Evolutionary conservation across 2,888 invertebrate species (phyloP).

Genomic region (Thecocarcelia acutangulata): DNA sequence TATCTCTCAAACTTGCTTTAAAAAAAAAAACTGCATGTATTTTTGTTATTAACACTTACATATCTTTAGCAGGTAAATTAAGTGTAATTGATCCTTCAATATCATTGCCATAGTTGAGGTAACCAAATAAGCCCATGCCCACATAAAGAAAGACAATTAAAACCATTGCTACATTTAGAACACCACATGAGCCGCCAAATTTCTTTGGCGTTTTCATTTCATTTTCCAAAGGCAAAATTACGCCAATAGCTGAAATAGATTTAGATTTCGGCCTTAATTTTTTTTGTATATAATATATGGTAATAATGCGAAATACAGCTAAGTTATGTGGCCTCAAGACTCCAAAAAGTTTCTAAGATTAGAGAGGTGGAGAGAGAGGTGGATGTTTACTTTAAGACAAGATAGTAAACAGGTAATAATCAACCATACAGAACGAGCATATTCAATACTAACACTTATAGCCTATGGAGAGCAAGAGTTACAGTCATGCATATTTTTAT

Average conservation of each 20-base stretch:
- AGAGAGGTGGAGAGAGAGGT: no score
- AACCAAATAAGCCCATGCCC: constrained; percentile 95
- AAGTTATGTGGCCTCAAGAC: no score
- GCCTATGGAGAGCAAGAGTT: no score
- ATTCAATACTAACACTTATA: no score
- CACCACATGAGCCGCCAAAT: constrained; percentile 91
- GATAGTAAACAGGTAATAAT: no score
- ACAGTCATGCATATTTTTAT: no score
- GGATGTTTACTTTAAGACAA: no score
- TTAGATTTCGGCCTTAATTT: no score
- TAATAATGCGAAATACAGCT: no score
- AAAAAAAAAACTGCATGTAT: background rate
- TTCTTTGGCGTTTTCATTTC: constrained; percentile 94
- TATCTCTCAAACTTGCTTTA: background rate
- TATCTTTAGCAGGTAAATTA: constrained; percentile 87
- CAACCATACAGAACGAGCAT: no score
- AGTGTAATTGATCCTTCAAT: constrained; percentile 92
- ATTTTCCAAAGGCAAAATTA: constrained; percentile 88
- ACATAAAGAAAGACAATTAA: constrained; percentile 92
- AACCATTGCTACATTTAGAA: constrained; percentile 92
- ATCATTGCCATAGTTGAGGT: constrained; percentile 89
- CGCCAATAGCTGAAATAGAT: constrained; percentile 65
- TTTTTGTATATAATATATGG: no score
- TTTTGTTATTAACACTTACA: constrained; percentile 82
- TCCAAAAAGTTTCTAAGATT: no score